These are phyloP conservation scores for Ptychodera flava DNA, from an alignment of 35 echinoderm and acorn worm genomes.

Conservation along the genomic window DNA sequence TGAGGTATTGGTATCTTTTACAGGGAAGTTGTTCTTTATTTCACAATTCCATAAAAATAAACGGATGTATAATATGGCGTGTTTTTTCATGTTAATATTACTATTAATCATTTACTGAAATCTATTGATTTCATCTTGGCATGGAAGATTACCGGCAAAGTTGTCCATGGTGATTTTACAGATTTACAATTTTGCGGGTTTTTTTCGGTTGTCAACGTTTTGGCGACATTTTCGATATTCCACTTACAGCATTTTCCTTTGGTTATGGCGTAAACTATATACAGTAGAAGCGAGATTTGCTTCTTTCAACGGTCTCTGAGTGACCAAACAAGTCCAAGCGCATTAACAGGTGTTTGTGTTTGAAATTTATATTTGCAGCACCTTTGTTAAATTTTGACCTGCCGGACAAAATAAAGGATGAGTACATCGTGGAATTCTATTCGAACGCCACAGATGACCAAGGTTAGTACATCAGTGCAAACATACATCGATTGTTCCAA, in stretches of 20 bases:
- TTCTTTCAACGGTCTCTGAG: background rate
- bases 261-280: background rate
- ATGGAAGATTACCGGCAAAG: no score
- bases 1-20: no score
- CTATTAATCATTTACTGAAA: no score
- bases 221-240: background rate
- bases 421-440: background rate
- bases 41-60: background rate
- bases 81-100: no score
- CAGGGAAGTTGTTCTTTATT: no score
- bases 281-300: background rate
- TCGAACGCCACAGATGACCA: background rate
- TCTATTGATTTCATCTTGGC: no score
- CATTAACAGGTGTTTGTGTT: no score
- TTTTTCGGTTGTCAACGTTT: background rate
- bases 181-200: no score
- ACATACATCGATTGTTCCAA: background rate
- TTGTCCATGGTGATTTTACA: no score
- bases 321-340: no score
- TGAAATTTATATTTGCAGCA: background rate
- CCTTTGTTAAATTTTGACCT: background rate
- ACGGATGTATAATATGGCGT: background rate
- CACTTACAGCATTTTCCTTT: background rate
- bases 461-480: background rate
- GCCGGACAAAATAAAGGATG: background rate